phyloP scores from a whole-genome alignment of 2,797 vertebrate species.

The Pogoniulus pusillus region DNA sequence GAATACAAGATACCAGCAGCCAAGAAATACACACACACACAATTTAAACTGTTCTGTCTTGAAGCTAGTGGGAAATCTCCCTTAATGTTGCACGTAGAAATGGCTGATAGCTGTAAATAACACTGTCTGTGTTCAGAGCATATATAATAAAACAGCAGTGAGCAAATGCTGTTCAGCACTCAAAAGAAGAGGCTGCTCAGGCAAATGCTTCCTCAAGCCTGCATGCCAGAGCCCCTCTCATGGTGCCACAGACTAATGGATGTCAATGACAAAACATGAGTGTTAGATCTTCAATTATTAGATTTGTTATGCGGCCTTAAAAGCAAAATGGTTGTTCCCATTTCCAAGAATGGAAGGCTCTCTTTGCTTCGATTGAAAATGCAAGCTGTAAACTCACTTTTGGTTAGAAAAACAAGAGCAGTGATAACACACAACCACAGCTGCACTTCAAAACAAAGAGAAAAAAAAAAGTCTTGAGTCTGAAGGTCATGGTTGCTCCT shows the following conservation, averaged over 20 bases:
- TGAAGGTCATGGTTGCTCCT: background rate
- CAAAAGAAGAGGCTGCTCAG: background rate
- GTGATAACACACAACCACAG: background rate
- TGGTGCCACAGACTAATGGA: background rate
- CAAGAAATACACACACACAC: background rate
- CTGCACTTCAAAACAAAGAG: background rate
- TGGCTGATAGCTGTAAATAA: conserved; percentile 25
- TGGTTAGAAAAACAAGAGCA: background rate
- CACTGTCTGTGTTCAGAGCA: background rate
- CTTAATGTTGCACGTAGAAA: background rate
- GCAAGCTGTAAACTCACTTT: background rate
- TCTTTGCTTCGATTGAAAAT: background rate
- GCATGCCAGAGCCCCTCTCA: background rate
- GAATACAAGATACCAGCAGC: background rate
- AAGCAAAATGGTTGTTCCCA: background rate
- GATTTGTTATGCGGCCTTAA: background rate
- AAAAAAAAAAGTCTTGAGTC: background rate
- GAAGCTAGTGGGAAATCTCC: background rate
- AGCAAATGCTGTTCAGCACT: background rate
- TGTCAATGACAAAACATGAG: background rate
- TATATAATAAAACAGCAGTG: conserved; percentile 15
- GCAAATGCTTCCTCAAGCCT: background rate
- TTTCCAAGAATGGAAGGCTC: background rate
- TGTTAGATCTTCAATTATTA: background rate
- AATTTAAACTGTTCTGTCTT: background rate